Percentiles rank a stretch among this genome's conserved stretches.
phyloP scores from a whole-genome alignment of 2,113 vertebrate genomes.

The Nesogale talazaci region DNA sequence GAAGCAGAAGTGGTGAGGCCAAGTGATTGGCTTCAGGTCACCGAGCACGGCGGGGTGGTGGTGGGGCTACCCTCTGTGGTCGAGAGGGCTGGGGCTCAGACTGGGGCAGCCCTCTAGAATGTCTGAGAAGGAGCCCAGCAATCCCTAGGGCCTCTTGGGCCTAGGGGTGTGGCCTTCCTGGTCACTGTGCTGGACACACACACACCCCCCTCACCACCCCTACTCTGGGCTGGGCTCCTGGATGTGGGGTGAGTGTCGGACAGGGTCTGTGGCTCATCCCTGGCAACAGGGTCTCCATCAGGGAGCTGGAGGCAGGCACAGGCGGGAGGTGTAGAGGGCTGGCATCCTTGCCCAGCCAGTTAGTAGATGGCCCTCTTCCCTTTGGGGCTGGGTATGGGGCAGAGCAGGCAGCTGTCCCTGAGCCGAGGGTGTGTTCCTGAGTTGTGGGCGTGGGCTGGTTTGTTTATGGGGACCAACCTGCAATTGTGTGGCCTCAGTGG shows the following conservation, averaged over 20 bases:
- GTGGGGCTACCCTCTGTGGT: background rate
- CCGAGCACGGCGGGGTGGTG: background rate
- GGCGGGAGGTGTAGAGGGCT: background rate
- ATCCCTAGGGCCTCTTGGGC: background rate
- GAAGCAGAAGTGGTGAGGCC: background rate
- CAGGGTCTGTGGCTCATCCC: background rate
- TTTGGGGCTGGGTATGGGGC: background rate
- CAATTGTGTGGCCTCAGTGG: background rate
- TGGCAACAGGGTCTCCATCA: background rate
- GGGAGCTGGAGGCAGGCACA: too few relatives aligned
- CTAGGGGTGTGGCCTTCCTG: background rate
- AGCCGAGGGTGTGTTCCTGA: background rate
- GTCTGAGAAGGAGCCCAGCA: conserved; percentile 3
- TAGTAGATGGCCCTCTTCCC: background rate
- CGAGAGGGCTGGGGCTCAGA: background rate
- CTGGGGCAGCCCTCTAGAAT: background rate
- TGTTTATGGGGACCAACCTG: conserved; percentile 3
- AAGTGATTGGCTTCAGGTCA: background rate
- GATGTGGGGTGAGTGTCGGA: background rate
- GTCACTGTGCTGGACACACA: background rate
- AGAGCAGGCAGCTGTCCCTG: background rate
- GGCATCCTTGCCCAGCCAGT: background rate
- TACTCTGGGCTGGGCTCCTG: background rate
- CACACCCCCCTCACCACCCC: background rate
- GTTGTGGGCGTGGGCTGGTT: background rate